Conservation (phyloP, 2,888 invertebrate species). For the Pachycephus smyrnensis region DNA sequence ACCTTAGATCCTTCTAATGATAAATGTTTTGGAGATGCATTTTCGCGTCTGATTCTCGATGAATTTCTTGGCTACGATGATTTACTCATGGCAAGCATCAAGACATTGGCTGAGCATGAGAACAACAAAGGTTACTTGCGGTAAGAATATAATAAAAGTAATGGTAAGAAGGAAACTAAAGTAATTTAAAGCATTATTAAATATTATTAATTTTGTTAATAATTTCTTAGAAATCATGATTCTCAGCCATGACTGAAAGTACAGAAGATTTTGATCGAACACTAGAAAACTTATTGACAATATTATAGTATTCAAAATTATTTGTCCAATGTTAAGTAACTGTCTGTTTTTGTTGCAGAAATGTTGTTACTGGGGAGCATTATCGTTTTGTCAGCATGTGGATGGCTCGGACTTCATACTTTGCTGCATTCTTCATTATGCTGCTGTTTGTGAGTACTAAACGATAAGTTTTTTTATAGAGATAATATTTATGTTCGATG, state of each 20-base stretch:
- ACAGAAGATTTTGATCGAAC: background rate
- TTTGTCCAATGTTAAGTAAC: background rate
- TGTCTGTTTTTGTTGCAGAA: constrained; percentile 72
- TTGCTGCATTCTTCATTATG: constrained; percentile 98
- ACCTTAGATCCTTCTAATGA: constrained; percentile 89
- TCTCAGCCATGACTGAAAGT: background rate
- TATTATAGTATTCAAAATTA: background rate
- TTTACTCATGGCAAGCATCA: constrained; percentile 95
- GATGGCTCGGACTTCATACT: constrained; percentile 94
- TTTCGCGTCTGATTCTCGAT: constrained; percentile 90
- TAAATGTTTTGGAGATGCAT: constrained; percentile 92
- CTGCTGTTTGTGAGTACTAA: constrained; percentile 92
- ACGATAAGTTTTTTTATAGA: background rate
- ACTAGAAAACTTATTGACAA: background rate
- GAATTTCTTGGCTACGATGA: constrained; percentile 98
- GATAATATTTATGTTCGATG: no score
- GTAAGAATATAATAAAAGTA: constrained; percentile 63
- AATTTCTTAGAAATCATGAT: background rate
- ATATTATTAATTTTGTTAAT: background rate
- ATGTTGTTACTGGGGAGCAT: constrained; percentile 98
- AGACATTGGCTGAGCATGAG: constrained; percentile 94
- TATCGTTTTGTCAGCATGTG: constrained; percentile 98
- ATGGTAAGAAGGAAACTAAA: background rate
- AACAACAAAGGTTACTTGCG: constrained; percentile 95
- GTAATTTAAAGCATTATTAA: background rate